Percentiles rank a stretch among this genome's conserved stretches.
Evolutionary conservation across 2,888 invertebrate species (phyloP).

Genomic region (Crematogaster levior): DNA sequence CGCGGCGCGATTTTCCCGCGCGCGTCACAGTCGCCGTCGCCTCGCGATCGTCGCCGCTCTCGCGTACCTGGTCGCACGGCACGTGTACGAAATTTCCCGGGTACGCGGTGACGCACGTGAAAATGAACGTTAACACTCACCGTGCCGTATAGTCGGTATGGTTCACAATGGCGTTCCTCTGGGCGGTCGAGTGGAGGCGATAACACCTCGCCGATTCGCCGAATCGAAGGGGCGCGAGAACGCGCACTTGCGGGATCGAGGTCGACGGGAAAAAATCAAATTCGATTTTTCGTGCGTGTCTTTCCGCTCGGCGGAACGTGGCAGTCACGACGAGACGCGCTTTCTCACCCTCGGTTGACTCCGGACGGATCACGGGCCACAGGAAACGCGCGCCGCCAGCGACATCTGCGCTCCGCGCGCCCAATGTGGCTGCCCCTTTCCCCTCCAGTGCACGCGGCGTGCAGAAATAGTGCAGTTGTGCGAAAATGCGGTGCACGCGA

Average conservation of each 20-base stretch:
- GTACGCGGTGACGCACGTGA: slow-evolving; percentile 89
- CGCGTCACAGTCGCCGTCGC: neutral
- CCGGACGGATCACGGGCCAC: neutral
- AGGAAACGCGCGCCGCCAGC: slow-evolving; percentile 26
- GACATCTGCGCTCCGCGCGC: slow-evolving; percentile 66
- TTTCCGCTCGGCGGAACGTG: neutral
- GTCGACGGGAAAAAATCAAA: slow-evolving; percentile 56
- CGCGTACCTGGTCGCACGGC: slow-evolving; percentile 57
- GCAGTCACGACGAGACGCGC: slow-evolving; percentile 66
- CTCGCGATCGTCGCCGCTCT: slow-evolving; percentile 24
- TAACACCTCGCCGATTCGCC: slow-evolving; percentile 68
- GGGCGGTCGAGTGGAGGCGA: slow-evolving; percentile 83
- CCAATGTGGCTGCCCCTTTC: slow-evolving; percentile 26
- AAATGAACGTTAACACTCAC: slow-evolving; percentile 90
- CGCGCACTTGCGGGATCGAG: neutral
- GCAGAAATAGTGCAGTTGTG: slow-evolving; percentile 4
- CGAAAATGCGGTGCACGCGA: neutral
- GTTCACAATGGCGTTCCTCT: slow-evolving; percentile 94
- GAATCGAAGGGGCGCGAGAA: slow-evolving; percentile 45
- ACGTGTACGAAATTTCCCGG: slow-evolving; percentile 86
- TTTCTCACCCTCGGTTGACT: slow-evolving; percentile 26
- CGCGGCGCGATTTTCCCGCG: neutral
- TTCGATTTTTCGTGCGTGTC: slow-evolving; percentile 30
- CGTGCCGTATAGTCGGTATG: slow-evolving; percentile 91
- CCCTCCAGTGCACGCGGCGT: slow-evolving; percentile 35